Evolutionary conservation across 1,140 invertebrate genomes (phyloP).

Genomic region (Cherax destructor): DNA sequence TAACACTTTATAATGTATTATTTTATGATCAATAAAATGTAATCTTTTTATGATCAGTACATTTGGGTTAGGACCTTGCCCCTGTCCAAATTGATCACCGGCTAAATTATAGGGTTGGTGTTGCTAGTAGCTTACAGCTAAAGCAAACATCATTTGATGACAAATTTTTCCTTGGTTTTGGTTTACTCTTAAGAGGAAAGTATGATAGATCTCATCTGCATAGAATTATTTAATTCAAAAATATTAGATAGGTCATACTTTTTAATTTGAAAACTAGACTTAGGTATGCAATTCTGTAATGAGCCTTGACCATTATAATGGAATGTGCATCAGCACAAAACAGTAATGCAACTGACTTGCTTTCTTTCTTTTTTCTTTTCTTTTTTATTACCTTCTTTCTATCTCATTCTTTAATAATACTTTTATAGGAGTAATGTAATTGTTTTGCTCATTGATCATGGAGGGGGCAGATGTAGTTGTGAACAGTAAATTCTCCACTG

Average conservation of each 20-base stretch:
- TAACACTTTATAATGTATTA: constrained; percentile 13
- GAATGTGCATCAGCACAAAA: constrained; percentile 37
- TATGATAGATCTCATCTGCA: constrained; percentile 48
- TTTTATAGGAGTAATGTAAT: not conserved
- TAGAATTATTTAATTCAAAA: constrained; percentile 49
- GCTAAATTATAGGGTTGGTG: constrained; percentile 23
- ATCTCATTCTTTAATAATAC: not conserved
- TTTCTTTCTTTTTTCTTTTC: not conserved
- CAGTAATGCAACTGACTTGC: not conserved
- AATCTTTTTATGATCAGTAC: constrained; percentile 11
- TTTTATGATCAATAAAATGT: not conserved
- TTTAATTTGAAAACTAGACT: constrained; percentile 63
- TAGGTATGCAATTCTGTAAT: constrained; percentile 43
- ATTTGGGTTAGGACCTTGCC: constrained; percentile 38
- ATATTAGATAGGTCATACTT: constrained; percentile 52
- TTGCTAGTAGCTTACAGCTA: not conserved
- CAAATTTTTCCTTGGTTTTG: constrained; percentile 19
- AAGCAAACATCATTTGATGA: constrained; percentile 15
- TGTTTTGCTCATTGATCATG: constrained; percentile 65
- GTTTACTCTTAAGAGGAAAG: constrained; percentile 39
- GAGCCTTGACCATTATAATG: constrained; percentile 53
- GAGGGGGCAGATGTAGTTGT: constrained; percentile 53
- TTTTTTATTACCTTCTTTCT: not conserved
- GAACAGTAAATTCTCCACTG: constrained; percentile 26
- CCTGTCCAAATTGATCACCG: constrained; percentile 5